Conservation (phyloP, 2,888 invertebrate genomes). For the Branchipolynoe longqiensis region DNA sequence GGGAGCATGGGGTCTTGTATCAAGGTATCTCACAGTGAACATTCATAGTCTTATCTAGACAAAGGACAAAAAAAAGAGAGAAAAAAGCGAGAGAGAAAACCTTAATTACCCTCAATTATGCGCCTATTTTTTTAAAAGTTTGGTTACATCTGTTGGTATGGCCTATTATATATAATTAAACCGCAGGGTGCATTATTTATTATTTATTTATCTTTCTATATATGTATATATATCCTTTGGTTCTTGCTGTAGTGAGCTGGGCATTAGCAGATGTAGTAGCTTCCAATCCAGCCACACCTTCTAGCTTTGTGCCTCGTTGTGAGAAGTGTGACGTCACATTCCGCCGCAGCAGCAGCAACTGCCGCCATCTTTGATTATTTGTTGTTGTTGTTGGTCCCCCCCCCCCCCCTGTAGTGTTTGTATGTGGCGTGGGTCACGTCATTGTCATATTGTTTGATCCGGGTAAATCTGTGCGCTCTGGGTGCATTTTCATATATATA, state of each 20-base stretch:
- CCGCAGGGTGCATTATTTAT: slow-evolving; percentile 41
- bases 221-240: no score
- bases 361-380: not conserved
- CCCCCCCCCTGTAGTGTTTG: no score
- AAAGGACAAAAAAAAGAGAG: slow-evolving; percentile 14
- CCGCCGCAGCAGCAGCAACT: not conserved
- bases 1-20: slow-evolving; percentile 47
- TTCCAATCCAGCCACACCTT: slow-evolving; percentile 15
- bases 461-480: no score
- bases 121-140: not conserved
- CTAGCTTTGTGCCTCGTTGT: slow-evolving; percentile 10
- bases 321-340: not conserved
- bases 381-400: not conserved
- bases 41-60: slow-evolving; percentile 19
- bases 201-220: no score
- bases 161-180: no score
- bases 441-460: no score
- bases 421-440: no score
- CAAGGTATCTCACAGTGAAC: slow-evolving; percentile 40
- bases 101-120: no score
- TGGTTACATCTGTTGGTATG: not conserved
- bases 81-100: no score
- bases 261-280: not conserved
- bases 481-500: no score
- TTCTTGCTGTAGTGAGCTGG: not conserved